A percentile compares a stretch with the other conserved stretches of the same genome.
Evolutionary conservation across 1,140 invertebrate genomes (phyloP).

Genomic region (Pseudomyrmex sp.): DNA sequence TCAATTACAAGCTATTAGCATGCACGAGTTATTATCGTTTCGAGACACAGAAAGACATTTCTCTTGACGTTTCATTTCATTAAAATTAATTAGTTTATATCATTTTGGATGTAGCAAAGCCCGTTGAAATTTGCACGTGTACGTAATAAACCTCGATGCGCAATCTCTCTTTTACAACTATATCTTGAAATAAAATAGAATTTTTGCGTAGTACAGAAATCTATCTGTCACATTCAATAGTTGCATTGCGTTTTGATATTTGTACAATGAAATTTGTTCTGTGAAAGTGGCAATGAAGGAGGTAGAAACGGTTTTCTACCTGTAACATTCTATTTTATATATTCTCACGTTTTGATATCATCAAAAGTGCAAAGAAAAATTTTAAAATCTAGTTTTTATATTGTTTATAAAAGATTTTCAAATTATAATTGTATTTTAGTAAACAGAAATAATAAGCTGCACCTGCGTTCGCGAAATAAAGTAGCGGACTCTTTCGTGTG

Average conservation of each 20-base stretch:
- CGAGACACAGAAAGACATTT: constrained; percentile 9
- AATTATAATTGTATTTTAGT: neutral
- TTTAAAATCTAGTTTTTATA: neutral
- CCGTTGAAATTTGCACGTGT: neutral
- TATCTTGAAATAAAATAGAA: constrained; percentile 41
- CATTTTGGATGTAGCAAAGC: constrained; percentile 17
- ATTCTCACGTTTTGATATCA: neutral
- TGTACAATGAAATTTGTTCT: constrained; percentile 45
- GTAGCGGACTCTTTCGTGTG: constrained; percentile 6
- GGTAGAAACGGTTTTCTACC: neutral
- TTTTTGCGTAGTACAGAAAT: constrained; percentile 8
- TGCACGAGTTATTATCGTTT: constrained; percentile 42
- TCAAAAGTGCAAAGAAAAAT: neutral
- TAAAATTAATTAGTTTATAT: constrained; percentile 45
- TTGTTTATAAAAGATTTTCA: no score
- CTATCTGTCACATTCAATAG: constrained; percentile 5
- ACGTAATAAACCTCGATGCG: neutral
- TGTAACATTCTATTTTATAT: neutral
- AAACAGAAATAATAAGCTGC: constrained; percentile 10
- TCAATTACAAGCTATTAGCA: constrained; percentile 7
- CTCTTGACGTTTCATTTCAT: constrained; percentile 47
- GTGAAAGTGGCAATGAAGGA: constrained; percentile 9
- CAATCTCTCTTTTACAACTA: constrained; percentile 34
- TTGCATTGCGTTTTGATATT: constrained; percentile 30
- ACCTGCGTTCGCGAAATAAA: constrained; percentile 16